These are phyloP conservation scores for Aethina tumida DNA, from an alignment of 1,140 invertebrate genomes.

Conservation along the genomic window DNA sequence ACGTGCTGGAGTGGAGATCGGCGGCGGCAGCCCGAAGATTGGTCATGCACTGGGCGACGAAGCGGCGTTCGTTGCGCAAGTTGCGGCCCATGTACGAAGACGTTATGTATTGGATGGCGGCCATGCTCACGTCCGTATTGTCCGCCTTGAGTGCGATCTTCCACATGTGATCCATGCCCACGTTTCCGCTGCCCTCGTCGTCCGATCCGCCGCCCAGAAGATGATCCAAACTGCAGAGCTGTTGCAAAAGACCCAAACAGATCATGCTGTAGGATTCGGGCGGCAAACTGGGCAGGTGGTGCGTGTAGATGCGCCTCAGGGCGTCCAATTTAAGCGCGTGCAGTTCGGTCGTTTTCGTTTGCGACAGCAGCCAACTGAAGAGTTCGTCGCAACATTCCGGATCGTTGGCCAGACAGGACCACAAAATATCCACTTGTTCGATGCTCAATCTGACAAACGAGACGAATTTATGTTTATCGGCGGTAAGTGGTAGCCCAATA, in stretches of 20 bases:
- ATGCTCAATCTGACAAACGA: slow-evolving; percentile 55
- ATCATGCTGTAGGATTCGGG: slow-evolving; percentile 87
- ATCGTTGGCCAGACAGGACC: slow-evolving; percentile 81
- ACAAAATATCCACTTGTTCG: slow-evolving; percentile 82
- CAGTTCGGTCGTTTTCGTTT: slow-evolving; percentile 82
- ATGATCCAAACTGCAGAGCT: slow-evolving; percentile 75
- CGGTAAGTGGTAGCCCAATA: background rate
- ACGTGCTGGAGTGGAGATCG: slow-evolving; percentile 44
- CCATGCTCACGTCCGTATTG: slow-evolving; percentile 87
- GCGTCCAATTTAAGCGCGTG: slow-evolving; percentile 81
- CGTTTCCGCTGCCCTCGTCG: slow-evolving; percentile 35
- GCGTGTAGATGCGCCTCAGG: slow-evolving; percentile 75
- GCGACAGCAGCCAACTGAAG: slow-evolving; percentile 83
- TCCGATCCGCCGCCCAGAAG: slow-evolving; percentile 49
- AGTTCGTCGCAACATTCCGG: slow-evolving; percentile 78
- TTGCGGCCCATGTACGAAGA: slow-evolving; percentile 86
- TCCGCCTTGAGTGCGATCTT: slow-evolving; percentile 80
- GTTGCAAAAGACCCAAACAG: slow-evolving; percentile 81
- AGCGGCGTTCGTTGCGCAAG: slow-evolving; percentile 82
- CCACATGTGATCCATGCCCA: slow-evolving; percentile 90
- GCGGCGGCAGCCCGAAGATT: slow-evolving; percentile 72
- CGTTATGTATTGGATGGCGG: slow-evolving; percentile 88
- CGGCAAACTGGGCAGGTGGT: slow-evolving; percentile 78
- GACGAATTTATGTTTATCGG: background rate
- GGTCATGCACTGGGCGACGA: slow-evolving; percentile 84